phyloP scores from a whole-genome alignment of 2,888 invertebrate genomes.

The Phortica magna region DNA sequence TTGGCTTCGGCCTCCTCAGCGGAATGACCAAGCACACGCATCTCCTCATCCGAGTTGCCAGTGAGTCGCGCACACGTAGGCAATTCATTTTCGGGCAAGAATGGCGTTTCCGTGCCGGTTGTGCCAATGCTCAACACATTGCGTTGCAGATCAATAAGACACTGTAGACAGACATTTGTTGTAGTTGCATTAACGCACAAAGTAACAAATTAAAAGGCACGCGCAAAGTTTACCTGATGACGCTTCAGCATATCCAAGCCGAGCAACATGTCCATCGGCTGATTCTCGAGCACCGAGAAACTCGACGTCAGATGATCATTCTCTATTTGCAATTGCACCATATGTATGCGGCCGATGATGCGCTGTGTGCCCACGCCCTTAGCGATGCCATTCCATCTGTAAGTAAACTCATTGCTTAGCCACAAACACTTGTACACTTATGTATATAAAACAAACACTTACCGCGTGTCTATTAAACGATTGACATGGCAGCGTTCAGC shows the following conservation, averaged over 20 bases:
- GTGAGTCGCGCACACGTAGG: slow-evolving; percentile 92
- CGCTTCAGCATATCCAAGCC: slow-evolving; percentile 98
- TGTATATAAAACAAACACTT: slow-evolving; percentile 37
- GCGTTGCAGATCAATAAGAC: slow-evolving; percentile 92
- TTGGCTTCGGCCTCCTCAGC: slow-evolving; percentile 81
- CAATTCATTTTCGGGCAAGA: slow-evolving; percentile 84
- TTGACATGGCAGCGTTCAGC: slow-evolving; percentile 96
- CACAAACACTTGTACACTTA: neutral
- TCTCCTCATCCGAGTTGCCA: slow-evolving; percentile 83
- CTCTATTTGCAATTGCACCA: slow-evolving; percentile 97
- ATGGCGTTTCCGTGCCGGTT: slow-evolving; percentile 93
- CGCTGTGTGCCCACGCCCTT: slow-evolving; percentile 98
- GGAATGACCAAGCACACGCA: slow-evolving; percentile 64
- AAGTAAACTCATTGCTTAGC: neutral
- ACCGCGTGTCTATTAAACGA: slow-evolving; percentile 90
- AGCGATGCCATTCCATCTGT: slow-evolving; percentile 95
- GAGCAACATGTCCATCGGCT: slow-evolving; percentile 98
- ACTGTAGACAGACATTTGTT: slow-evolving; percentile 79
- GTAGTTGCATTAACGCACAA: neutral
- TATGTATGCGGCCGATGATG: slow-evolving; percentile 97
- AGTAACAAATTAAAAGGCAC: neutral
- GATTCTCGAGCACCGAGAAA: slow-evolving; percentile 97
- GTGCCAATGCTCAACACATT: slow-evolving; percentile 95
- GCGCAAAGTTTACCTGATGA: slow-evolving; percentile 89
- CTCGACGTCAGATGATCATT: slow-evolving; percentile 95